Percentiles rank a stretch among this genome's conserved stretches.
These are phyloP conservation scores for Coturnix japonica DNA, from an alignment of 2,113 vertebrate species.

Conservation along the genomic window DNA sequence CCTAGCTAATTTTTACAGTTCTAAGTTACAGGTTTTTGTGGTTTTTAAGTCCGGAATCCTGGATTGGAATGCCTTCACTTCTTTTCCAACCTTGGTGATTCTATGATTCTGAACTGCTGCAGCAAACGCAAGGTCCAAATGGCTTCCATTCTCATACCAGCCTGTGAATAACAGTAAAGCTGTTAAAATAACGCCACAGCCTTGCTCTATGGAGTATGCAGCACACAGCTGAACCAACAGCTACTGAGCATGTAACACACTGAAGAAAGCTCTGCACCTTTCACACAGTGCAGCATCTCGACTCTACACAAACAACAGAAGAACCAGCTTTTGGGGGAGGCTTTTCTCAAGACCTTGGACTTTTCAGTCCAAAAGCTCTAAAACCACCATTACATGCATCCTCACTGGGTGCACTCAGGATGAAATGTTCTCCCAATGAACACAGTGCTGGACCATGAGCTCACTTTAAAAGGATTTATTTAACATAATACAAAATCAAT, in stretches of 20 bases:
- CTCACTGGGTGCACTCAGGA: not conserved
- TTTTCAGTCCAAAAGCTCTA: not conserved
- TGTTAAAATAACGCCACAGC: not conserved
- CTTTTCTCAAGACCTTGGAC: not conserved
- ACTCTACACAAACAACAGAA: not conserved
- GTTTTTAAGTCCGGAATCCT: not conserved
- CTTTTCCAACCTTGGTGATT: no score
- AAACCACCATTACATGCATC: not conserved
- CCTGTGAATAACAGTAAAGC: not conserved
- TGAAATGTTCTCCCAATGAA: not conserved
- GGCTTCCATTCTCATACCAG: not conserved
- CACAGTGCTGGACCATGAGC: not conserved
- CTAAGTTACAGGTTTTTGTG: not conserved
- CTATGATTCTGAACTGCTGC: not conserved
- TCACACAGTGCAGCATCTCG: not conserved
- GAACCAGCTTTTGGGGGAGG: not conserved
- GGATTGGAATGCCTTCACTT: not conserved
- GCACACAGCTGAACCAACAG: not conserved
- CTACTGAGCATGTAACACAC: not conserved
- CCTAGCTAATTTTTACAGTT: not conserved
- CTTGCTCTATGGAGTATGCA: not conserved
- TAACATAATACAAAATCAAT: not conserved
- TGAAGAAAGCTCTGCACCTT: not conserved
- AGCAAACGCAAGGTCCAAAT: not conserved
- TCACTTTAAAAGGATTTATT: not conserved